These are phyloP conservation scores for Todiramphus saurophagus DNA, from an alignment of 2,113 vertebrate genomes.

Conservation along the genomic window DNA sequence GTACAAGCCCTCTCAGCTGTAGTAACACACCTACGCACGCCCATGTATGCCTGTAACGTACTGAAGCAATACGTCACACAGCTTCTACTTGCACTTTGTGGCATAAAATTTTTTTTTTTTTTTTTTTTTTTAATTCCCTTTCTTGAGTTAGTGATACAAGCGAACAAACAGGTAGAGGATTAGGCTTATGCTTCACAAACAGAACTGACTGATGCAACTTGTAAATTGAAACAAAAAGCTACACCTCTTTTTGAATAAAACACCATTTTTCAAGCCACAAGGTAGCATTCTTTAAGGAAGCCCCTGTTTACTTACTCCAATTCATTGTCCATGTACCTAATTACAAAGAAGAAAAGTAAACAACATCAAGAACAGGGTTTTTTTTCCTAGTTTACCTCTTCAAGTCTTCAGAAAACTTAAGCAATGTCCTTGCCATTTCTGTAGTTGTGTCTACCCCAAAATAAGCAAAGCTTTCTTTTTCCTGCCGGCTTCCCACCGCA, in stretches of 20 bases:
- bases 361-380: neutral
- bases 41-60: fast-evolving
- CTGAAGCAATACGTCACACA: neutral
- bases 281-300: neutral
- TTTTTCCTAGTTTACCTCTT: constrained; percentile 47
- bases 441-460: constrained; percentile 50
- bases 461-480: constrained; percentile 70
- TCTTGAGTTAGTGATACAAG: neutral
- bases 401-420: constrained; percentile 44
- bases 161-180: neutral
- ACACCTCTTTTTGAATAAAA: neutral
- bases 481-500: constrained; percentile 72
- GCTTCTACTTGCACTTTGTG: neutral
- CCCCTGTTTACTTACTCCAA: neutral
- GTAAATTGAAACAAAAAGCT: neutral
- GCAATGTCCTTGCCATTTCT: constrained; percentile 25
- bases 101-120: neutral
- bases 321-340: neutral
- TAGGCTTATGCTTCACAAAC: neutral
- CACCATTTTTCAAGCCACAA: neutral
- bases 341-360: neutral
- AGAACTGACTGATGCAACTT: neutral
- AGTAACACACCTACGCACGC: neutral
- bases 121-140: neutral
- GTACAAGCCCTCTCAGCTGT: neutral